These are phyloP conservation scores for Acleris sparsana DNA, from an alignment of 2,888 invertebrate genomes.

Conservation along the genomic window DNA sequence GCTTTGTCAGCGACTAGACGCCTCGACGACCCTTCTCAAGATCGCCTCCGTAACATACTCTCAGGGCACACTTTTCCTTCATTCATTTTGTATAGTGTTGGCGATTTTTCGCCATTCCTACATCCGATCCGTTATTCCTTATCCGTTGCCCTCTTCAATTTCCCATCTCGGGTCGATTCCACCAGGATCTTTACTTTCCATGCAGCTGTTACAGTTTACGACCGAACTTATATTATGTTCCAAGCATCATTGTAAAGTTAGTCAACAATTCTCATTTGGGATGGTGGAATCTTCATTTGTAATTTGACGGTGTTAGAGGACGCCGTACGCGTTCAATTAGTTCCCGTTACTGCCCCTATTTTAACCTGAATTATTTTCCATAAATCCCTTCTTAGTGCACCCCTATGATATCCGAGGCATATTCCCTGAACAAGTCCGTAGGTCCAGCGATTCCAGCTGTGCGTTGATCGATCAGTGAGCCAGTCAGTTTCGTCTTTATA, in stretches of 20 bases:
- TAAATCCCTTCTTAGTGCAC: too few relatives aligned
- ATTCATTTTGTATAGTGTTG: slow-evolving; percentile 57
- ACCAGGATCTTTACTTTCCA: slow-evolving; percentile 68
- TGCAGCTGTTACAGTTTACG: slow-evolving; percentile 79
- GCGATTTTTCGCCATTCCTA: slow-evolving; percentile 55
- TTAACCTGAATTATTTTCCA: too few relatives aligned
- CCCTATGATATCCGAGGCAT: too few relatives aligned
- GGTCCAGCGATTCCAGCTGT: too few relatives aligned
- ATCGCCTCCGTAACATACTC: slow-evolving; percentile 49
- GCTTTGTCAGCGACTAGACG: slow-evolving; percentile 53
- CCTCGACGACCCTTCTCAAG: slow-evolving; percentile 56
- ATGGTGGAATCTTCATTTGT: slow-evolving; percentile 20
- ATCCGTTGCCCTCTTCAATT: slow-evolving; percentile 60
- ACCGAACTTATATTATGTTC: slow-evolving; percentile 74
- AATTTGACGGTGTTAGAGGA: slow-evolving; percentile 7
- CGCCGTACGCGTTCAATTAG: too few relatives aligned
- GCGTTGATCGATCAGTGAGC: too few relatives aligned
- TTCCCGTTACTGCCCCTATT: too few relatives aligned
- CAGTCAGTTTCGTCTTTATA: too few relatives aligned
- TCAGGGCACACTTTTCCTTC: slow-evolving; percentile 46
- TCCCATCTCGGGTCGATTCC: slow-evolving; percentile 58
- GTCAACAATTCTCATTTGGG: slow-evolving; percentile 47
- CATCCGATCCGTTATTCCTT: slow-evolving; percentile 56
- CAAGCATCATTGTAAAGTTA: slow-evolving; percentile 67
- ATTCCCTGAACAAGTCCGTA: too few relatives aligned